Conservation (phyloP, 1,140 invertebrate species). For the Apis dorsata region DNA sequence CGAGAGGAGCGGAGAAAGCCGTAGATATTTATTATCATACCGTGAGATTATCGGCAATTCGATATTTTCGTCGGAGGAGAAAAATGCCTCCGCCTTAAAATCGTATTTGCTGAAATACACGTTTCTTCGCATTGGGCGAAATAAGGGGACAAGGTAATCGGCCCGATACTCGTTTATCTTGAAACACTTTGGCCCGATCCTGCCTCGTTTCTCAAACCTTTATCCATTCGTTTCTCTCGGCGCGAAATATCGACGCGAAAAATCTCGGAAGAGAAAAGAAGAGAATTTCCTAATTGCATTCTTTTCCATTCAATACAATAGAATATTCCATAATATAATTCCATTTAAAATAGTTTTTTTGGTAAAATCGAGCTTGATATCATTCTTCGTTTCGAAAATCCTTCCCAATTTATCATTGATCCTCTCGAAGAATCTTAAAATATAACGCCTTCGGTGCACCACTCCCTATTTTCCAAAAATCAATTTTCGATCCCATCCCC, state of each 20-base stretch:
- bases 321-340: too few relatives aligned
- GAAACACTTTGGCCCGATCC: constrained; percentile 18
- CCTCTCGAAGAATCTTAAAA: constrained; percentile 33
- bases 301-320: not conserved
- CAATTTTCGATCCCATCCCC: constrained; percentile 64
- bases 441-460: constrained; percentile 5
- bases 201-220: constrained; percentile 35
- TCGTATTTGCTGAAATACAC: constrained; percentile 26
- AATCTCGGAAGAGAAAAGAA: not conserved
- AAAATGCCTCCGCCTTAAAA: not conserved
- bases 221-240: constrained; percentile 1
- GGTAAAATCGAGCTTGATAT: too few relatives aligned
- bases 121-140: not conserved
- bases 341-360: too few relatives aligned
- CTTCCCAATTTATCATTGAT: constrained; percentile 49
- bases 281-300: not conserved
- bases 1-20: too few relatives aligned
- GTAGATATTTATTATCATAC: too few relatives aligned
- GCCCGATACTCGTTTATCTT: constrained; percentile 40
- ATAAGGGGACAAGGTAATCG: constrained; percentile 2
- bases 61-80: not conserved
- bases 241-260: not conserved
- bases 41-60: too few relatives aligned
- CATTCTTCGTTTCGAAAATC: too few relatives aligned
- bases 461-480: constrained; percentile 65